Percentiles rank a stretch among this genome's conserved stretches.
Evolutionary conservation across 1,140 invertebrate genomes (phyloP).

Genomic region (Scaptodrosophila lebanonensis): DNA sequence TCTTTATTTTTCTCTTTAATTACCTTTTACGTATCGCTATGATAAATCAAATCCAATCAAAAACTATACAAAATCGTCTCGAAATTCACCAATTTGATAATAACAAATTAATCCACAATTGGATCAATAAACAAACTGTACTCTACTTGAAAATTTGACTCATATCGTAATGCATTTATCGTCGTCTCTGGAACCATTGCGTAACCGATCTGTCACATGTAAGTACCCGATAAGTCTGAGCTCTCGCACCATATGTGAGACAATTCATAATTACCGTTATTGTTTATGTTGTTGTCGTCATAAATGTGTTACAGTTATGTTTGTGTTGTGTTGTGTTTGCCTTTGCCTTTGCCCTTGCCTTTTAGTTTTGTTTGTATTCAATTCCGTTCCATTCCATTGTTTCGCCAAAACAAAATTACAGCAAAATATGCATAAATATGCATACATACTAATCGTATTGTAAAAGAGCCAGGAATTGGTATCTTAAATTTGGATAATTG

Average conservation of each 20-base stretch:
- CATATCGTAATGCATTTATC: constrained; percentile 46
- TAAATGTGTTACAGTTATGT: constrained; percentile 70
- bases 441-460: constrained; percentile 6
- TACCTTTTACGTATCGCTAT: constrained; percentile 73
- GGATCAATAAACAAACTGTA: constrained; percentile 50
- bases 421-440: constrained; percentile 13
- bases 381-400: too few relatives aligned
- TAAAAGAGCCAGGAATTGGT: constrained; percentile 18
- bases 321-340: constrained; percentile 57
- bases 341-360: too few relatives aligned
- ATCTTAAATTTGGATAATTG: constrained; percentile 27
- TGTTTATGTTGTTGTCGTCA: constrained; percentile 73
- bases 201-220: constrained; percentile 51
- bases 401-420: constrained; percentile 31
- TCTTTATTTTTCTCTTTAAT: constrained; percentile 75
- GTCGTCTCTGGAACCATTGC: constrained; percentile 31
- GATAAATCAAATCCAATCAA: constrained; percentile 39
- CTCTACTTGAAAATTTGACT: constrained; percentile 64
- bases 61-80: constrained; percentile 30
- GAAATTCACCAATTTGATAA: constrained; percentile 38
- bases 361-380: too few relatives aligned
- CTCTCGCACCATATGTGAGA: constrained; percentile 16
- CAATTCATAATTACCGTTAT: constrained; percentile 67
- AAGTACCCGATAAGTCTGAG: constrained; percentile 40
- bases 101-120: constrained; percentile 26